These are phyloP conservation scores for Ectemnius cavifrons DNA, from an alignment of 2,888 invertebrate species.

Conservation along the genomic window DNA sequence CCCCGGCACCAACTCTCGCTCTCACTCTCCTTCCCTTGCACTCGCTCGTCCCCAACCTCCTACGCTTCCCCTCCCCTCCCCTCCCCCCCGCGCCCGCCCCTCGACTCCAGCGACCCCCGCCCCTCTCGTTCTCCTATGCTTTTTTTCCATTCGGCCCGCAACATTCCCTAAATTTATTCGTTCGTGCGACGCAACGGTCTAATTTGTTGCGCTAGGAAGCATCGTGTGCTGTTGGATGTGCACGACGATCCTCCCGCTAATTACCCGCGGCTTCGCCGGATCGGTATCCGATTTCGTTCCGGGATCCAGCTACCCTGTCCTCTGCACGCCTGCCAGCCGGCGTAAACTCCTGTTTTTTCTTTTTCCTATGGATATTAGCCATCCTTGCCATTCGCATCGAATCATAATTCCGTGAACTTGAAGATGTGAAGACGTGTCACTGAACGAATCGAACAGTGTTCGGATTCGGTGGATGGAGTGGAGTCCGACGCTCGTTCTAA, in stretches of 20 bases:
- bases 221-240: constrained; percentile 35
- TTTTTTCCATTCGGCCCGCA: constrained; percentile 47
- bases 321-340: neutral
- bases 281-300: constrained; percentile 57
- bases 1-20: constrained; percentile 50
- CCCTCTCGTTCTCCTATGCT: constrained; percentile 12
- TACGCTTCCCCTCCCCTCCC: too few species aligned
- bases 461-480: neutral
- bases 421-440: too few species aligned
- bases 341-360: neutral
- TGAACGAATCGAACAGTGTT: too few species aligned
- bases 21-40: constrained; percentile 51
- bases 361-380: neutral
- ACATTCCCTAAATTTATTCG: constrained; percentile 68
- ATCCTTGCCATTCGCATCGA: too few species aligned
- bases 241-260: constrained; percentile 56
- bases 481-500: neutral
- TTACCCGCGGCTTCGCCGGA: constrained; percentile 55
- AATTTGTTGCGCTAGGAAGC: constrained; percentile 63
- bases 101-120: neutral
- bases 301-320: constrained; percentile 23
- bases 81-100: too few species aligned
- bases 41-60: constrained; percentile 10
- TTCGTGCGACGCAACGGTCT: constrained; percentile 60
- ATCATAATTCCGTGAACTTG: too few species aligned